phyloP scores from a whole-genome alignment of 2,113 vertebrate species.

The Amblyornis subalaris region DNA sequence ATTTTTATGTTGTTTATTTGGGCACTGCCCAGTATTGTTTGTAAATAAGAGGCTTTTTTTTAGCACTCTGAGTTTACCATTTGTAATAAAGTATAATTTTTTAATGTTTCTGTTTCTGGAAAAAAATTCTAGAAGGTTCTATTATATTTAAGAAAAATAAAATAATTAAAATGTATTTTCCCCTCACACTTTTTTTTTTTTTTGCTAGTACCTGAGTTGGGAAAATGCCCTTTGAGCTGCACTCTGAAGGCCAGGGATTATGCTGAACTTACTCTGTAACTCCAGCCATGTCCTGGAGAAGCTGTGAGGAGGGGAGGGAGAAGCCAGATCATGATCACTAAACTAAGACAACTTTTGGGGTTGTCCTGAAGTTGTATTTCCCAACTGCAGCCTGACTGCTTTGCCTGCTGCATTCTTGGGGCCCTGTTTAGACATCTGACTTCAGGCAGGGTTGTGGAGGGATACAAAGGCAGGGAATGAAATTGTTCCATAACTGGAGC shows the following conservation, averaged over 20 bases:
- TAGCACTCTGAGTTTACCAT: slow-evolving; percentile 96
- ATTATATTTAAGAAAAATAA: slow-evolving; percentile 93
- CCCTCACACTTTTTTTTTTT: slow-evolving; percentile 52
- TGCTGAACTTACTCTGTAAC: neutral
- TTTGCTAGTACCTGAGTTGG: neutral
- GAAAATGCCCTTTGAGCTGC: slow-evolving; percentile 2
- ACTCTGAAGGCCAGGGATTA: neutral
- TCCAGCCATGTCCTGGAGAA: neutral
- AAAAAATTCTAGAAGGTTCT: slow-evolving; percentile 85
- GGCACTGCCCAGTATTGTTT: slow-evolving; percentile 95
- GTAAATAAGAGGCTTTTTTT: slow-evolving; percentile 92
- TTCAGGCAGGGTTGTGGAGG: neutral
- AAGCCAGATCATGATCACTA: neutral
- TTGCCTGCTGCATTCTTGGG: neutral
- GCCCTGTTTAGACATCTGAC: neutral
- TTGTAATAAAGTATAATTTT: slow-evolving; percentile 97
- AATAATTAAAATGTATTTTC: slow-evolving; percentile 80
- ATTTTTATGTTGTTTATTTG: slow-evolving; percentile 94
- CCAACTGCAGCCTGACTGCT: neutral
- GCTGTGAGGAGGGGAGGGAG: neutral
- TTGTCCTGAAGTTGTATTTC: neutral
- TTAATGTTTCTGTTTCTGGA: slow-evolving; percentile 90
- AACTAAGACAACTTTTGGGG: neutral
- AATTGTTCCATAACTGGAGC: slow-evolving; percentile 26
- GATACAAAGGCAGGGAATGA: neutral